Percentiles rank a stretch among this genome's conserved stretches.
Conservation (phyloP, 2,797 vertebrate genomes). For the Rhinoraja longicauda region DNA sequence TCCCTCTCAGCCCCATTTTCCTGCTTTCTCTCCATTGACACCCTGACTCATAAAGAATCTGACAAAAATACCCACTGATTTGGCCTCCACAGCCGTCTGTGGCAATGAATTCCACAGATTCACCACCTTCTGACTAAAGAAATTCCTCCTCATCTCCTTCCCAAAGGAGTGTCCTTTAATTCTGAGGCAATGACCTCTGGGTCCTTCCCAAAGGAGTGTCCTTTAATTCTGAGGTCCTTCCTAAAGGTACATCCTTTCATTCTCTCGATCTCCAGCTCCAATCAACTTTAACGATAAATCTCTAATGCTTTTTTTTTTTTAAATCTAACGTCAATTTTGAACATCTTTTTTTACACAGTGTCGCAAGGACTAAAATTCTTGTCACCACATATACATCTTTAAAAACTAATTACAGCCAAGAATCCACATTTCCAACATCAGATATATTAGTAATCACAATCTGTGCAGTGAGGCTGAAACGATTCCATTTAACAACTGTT, state of each 20-base stretch:
- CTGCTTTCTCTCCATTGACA: too few relatives aligned
- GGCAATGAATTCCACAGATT: too few relatives aligned
- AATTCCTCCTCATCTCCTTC: too few relatives aligned
- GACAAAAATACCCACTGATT: too few relatives aligned
- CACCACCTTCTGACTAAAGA: too few relatives aligned
- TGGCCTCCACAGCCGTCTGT: too few relatives aligned
- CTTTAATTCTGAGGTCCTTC: background rate
- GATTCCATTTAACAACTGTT: background rate
- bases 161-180: too few relatives aligned
- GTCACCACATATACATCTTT: background rate
- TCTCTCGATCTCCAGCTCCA: background rate
- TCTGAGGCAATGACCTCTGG: too few relatives aligned
- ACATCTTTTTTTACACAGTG: background rate
- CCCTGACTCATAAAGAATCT: too few relatives aligned
- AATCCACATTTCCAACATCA: background rate
- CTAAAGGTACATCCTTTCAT: background rate
- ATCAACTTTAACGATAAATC: background rate
- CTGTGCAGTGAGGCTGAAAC: background rate
- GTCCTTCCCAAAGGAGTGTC: too few relatives aligned
- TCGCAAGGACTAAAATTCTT: background rate
- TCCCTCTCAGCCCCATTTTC: too few relatives aligned
- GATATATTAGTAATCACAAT: too few relatives aligned
- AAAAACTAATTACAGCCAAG: constrained; percentile 1
- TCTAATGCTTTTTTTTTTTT: background rate
- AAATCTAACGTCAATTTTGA: background rate